phyloP scores from a whole-genome alignment of 2,797 vertebrate genomes.

The Silurus lanzhouensis region DNA sequence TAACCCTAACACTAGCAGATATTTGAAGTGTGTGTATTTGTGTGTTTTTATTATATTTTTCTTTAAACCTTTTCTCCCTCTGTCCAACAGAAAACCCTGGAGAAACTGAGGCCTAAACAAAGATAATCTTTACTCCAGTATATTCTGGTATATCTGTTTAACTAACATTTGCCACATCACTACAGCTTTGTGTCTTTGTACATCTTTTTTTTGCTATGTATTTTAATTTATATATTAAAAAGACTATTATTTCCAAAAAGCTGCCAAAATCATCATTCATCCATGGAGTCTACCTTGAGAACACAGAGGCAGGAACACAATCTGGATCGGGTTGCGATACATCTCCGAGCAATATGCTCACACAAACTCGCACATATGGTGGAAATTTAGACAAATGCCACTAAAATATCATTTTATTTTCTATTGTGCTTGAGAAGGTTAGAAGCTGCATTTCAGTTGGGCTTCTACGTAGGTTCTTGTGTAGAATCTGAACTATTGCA shows the following conservation, averaged over 20 bases:
- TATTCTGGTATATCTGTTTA: not conserved
- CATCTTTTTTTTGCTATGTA: not conserved
- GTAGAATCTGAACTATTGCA: too few relatives aligned
- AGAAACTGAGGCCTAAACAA: not conserved
- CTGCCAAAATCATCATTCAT: not conserved
- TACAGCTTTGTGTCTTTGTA: not conserved
- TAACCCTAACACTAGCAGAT: not conserved
- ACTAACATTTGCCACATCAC: not conserved
- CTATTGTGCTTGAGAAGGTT: not conserved
- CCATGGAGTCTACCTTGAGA: not conserved
- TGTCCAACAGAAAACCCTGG: slow-evolving; percentile 19
- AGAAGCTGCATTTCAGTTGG: not conserved
- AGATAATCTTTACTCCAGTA: not conserved
- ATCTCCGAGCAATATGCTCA: not conserved
- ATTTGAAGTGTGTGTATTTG: not conserved
- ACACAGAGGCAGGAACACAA: not conserved
- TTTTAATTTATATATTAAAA: slow-evolving; percentile 11
- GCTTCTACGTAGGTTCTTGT: not conserved
- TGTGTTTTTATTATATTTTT: not conserved
- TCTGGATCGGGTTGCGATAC: not conserved
- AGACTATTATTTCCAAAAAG: not conserved
- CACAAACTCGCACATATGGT: too few relatives aligned
- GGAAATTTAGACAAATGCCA: not conserved
- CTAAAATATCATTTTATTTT: not conserved
- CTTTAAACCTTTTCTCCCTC: not conserved